Conservation (phyloP, 2,797 vertebrate species). For the Sparus aurata region DNA sequence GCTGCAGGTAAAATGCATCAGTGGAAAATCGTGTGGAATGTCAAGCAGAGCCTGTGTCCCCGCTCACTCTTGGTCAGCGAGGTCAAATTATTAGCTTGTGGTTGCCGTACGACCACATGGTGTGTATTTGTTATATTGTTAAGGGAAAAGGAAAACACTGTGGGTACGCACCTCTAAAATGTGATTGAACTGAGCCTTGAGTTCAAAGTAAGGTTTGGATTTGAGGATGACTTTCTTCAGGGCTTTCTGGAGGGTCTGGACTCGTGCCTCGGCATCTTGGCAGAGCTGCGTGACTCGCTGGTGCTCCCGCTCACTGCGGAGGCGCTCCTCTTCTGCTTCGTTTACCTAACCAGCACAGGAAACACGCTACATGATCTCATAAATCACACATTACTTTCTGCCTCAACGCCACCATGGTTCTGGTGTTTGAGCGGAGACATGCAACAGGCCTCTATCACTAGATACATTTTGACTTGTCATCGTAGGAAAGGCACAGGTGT, state of each 20-base stretch:
- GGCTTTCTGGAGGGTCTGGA: slow-evolving; percentile 91
- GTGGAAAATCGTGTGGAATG: not conserved
- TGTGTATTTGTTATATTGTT: not conserved
- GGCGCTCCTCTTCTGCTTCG: slow-evolving; percentile 92
- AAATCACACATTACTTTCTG: not conserved
- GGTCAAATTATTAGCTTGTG: not conserved
- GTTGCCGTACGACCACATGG: not conserved
- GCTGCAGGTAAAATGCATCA: slow-evolving; percentile 6
- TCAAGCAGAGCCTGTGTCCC: not conserved
- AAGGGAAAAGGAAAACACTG: not conserved
- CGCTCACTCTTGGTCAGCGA: not conserved
- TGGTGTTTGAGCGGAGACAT: not conserved
- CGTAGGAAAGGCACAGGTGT: not conserved
- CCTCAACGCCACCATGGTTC: not conserved
- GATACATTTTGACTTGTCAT: not conserved
- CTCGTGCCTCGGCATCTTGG: slow-evolving; percentile 91
- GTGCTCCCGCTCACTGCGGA: slow-evolving; percentile 91
- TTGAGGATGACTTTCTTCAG: slow-evolving; percentile 92
- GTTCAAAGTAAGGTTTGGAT: slow-evolving; percentile 94
- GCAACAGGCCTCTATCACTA: no score
- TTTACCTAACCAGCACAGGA: slow-evolving; percentile 86
- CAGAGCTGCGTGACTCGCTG: slow-evolving; percentile 92
- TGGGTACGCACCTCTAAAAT: slow-evolving; percentile 88
- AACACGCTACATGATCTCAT: not conserved
- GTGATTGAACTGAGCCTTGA: slow-evolving; percentile 94